These are phyloP conservation scores for Alaudala cheleensis DNA, from an alignment of 2,113 vertebrate genomes.

Conservation along the genomic window DNA sequence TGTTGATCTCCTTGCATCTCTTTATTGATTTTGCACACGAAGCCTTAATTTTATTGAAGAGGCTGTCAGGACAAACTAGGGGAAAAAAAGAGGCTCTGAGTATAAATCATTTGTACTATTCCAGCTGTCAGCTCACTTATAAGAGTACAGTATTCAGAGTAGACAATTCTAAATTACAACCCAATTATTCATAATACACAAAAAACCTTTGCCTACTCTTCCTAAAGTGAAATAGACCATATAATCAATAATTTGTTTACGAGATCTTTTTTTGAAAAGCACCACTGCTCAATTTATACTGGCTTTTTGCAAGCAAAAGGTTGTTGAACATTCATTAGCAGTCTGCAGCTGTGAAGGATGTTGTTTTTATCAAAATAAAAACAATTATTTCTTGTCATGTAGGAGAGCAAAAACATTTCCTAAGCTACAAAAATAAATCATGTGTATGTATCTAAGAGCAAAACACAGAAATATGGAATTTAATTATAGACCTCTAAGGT, in stretches of 20 bases:
- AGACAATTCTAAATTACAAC: not conserved
- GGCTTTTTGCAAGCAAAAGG: not conserved
- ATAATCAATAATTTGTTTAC: not conserved
- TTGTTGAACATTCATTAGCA: not conserved
- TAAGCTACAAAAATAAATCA: not conserved
- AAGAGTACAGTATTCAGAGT: not conserved
- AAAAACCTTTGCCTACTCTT: not conserved
- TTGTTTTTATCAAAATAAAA: not conserved
- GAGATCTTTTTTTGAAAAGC: not conserved
- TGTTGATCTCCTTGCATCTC: conserved; percentile 92
- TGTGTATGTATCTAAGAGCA: not conserved
- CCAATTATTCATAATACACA: not conserved
- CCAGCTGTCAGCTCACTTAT: not conserved
- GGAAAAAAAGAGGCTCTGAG: not conserved
- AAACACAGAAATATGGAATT: not conserved
- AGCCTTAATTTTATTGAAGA: conserved; percentile 90
- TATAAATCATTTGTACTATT: not conserved
- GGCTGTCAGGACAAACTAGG: conserved; percentile 88
- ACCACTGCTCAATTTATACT: not conserved
- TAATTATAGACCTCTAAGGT: not conserved
- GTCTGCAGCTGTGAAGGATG: not conserved
- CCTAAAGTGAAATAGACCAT: not conserved
- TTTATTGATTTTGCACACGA: conserved; percentile 87
- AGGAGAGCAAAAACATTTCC: not conserved
- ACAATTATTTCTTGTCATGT: not conserved